A percentile compares a stretch with the other conserved stretches of the same genome.
Conservation (phyloP, 92 coral and sea anemone species). For the Paragorgia papillata region DNA sequence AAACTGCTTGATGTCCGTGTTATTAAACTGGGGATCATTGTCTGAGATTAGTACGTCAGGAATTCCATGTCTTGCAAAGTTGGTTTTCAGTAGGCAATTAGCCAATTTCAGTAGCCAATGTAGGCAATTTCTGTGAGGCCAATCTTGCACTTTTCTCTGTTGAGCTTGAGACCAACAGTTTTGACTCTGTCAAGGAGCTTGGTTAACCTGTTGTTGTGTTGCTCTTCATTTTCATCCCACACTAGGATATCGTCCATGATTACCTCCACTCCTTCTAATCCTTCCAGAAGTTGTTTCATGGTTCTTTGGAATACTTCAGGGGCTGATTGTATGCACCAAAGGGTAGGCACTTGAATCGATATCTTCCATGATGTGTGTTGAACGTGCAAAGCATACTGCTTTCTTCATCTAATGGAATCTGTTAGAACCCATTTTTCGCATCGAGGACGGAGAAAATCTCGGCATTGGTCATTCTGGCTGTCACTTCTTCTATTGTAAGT, state of each 20-base stretch:
- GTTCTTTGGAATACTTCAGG: too few species aligned
- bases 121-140: too few species aligned
- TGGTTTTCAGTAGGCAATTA: conserved; percentile 43
- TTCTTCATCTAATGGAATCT: conserved; percentile 1
- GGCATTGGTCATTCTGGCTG: conserved; percentile 6
- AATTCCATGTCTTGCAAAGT: conserved; percentile 66
- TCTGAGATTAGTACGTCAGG: conserved; percentile 59
- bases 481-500: conserved; percentile 13
- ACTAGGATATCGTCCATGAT: too few species aligned
- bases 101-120: too few species aligned
- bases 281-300: too few species aligned
- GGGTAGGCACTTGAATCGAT: conserved; percentile 22
- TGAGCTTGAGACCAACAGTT: too few species aligned
- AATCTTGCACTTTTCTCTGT: too few species aligned
- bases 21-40: conserved; percentile 19
- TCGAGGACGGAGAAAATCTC: conserved; percentile 12
- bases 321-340: too few species aligned
- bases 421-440: neutral
- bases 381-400: neutral
- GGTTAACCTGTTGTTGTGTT: too few species aligned
- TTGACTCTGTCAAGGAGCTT: too few species aligned
- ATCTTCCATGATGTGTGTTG: conserved; percentile 27
- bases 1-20: conserved; percentile 16
- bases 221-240: too few species aligned
- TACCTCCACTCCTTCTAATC: too few species aligned